Conservation (phyloP, 2,888 invertebrate species). For the Merodon equestris region DNA sequence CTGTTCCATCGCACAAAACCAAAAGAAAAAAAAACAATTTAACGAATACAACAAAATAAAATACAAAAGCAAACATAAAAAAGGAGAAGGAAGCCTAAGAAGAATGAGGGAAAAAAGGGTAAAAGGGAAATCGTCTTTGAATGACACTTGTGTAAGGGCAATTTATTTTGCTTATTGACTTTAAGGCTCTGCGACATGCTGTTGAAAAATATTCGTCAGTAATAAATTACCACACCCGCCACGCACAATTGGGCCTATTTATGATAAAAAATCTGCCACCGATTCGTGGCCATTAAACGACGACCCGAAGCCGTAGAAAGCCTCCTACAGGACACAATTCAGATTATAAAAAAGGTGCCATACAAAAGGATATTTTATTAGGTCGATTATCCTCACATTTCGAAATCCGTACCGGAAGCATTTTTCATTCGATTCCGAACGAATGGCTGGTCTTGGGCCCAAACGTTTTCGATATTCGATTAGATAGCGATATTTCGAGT, state of each 20-base stretch:
- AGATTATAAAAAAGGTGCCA: slow-evolving; percentile 22
- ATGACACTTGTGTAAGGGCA: slow-evolving; percentile 62
- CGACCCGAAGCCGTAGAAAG: slow-evolving; percentile 44
- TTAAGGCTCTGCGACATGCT: slow-evolving; percentile 65
- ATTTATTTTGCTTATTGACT: slow-evolving; percentile 68
- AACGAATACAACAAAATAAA: background rate
- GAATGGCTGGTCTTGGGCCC: slow-evolving; percentile 6
- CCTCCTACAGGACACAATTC: slow-evolving; percentile 29
- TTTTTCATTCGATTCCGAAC: slow-evolving; percentile 48
- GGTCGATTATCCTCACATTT: slow-evolving; percentile 66
- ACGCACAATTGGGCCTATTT: slow-evolving; percentile 33
- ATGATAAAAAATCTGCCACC: slow-evolving; percentile 50
- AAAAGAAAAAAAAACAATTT: slow-evolving; percentile 16
- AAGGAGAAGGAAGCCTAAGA: background rate
- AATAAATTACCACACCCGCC: slow-evolving; percentile 61
- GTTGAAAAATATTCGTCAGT: slow-evolving; percentile 42
- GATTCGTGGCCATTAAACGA: slow-evolving; percentile 57
- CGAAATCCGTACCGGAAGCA: slow-evolving; percentile 42
- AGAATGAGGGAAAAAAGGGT: slow-evolving; percentile 24
- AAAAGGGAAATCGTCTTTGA: slow-evolving; percentile 57
- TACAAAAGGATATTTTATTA: slow-evolving; percentile 51
- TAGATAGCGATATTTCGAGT: slow-evolving; percentile 61
- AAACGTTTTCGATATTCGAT: slow-evolving; percentile 61
- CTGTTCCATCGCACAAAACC: slow-evolving; percentile 34
- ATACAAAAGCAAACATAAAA: too few relatives aligned